Evolutionary conservation across 2,797 vertebrate genomes (phyloP), one percentile per base, ranked within the genome.

Genomic region (Brachymystax lenok): DNA sequence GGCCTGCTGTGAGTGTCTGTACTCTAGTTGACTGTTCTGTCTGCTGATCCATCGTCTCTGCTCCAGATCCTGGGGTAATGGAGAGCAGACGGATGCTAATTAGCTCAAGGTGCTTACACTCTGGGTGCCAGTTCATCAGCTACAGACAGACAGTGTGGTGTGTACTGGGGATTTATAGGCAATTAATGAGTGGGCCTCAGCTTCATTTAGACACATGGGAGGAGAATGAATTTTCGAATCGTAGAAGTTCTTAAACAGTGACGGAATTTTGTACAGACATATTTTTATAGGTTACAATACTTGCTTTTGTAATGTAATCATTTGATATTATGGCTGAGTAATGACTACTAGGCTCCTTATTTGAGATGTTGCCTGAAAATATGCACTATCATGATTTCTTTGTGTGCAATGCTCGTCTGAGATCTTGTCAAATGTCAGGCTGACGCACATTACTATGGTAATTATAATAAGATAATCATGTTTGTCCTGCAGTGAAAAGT

Each of bases 11-110:
- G 73, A 73, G 73, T 51, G 19, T 17, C 59, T 69, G 51, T 46
- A 46, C 40, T 46, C 40, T 46, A 59, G 74, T 74, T 33, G 76
- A 56, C 61, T 75, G 66, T 21, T 51, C 74, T 59, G 66, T 69
- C 70, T 86, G 72, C 50, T 81, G 72, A 79, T 71, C 83, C 81
- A 59, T 51, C 40, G 24, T 77, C 40, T 70, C 69, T 69, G 56
- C 63, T 71, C 74, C 52, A 27, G 24, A 28, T 70, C 63, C 50
- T 24, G 71, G 63, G 24, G 3, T 79, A 40, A 76, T 74, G 66
- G 46, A 70, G 82, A 79, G 71, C 79, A 75, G 64, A 68, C 69
- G 24, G 69, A 52, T 24, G 70, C 69, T 76, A 40, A 73, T 69
- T 73, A 77, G 71, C 76, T 76, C 51, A 33, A 74, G 74, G 75